Evolutionary conservation across 1,140 invertebrate species (phyloP), one percentile per base, ranked within the genome.

Genomic region (Cydia pomonella): DNA sequence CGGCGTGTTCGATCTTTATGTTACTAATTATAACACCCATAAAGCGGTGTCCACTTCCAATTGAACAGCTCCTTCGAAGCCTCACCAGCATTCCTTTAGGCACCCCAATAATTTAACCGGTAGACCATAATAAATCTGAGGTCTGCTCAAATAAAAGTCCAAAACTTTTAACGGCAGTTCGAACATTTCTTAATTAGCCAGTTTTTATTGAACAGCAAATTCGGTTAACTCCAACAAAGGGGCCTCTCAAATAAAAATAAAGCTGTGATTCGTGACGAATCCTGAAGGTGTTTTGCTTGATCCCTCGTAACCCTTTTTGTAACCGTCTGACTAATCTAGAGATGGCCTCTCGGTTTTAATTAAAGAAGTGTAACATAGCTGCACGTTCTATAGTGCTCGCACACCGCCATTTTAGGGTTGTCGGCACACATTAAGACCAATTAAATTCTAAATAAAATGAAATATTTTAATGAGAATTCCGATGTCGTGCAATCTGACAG

Each of bases 151-250:
- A 84, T 78, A 85, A 80, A 80, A 84, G 82, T 80, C 80, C 78
- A 85, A 87, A 85, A 83, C 81, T 84, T 86, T 86, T 85, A 87
- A 89, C 83, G 84, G 84, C 87, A 81, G 82, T 78, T 82, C 85
- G 82, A 87, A 89, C 87, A 91, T 92, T 91, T 90, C 88, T 90
- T 92, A 91, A 92, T 92, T 92, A 91, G 88, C 84, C 82, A 82
- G 80, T 89, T 91, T 91, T 92, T 92, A 91, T 89, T 86, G 84
- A 80, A 85, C 86, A 86, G 88, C 91, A 91, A 92, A 91, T 91
- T 92, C 89, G 87, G 89, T 91, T 91, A 91, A 87, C 85, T 86
- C 79, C 77, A 87, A 92, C 89, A 92, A 91, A 90, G 85, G 87
- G 82, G 81, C 88, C 88, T 82, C 83, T 89, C 87, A 88, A 90